Base-by-base conservation (phyloP, 2,113 vertebrate species). In the Chloroceryle aenea region DNA sequence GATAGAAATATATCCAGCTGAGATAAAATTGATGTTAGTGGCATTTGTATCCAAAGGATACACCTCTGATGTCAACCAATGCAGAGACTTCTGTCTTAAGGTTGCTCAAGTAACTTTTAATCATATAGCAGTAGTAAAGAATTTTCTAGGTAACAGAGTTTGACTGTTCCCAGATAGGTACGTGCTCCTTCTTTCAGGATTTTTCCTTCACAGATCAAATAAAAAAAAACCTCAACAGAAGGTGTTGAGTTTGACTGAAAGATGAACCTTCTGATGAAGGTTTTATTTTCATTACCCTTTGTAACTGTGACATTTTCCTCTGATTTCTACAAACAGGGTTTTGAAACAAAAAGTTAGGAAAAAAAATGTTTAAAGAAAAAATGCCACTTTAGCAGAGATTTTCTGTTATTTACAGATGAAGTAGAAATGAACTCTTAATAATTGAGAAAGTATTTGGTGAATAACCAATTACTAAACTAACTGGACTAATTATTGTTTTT, bases 401-500 rank as follows among this genome's bases (percentile, higher is more conserved):
- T 84, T 62, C 38, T 75, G 20, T 88, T 92, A 80, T 42, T 90
- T 90, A 90, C 53, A 76, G 71, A 4, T 82, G 53, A 59, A 84
- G 19, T 26, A 90, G 64, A 86, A 86, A 76, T 8, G 5, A 11
- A 50, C 25, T 76, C 63, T 80, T 10, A 63, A 36, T 77, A 95
- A 86, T 64, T 79, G 67, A 80, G 52, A 88, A 71, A 88, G 67
- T 71, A 74, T 52, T 86, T 88, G 29, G 47, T 56, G 93, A 91
- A 86, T 85, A 85, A 78, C 10, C 40, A 76, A n/a, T 83, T 90
- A 82, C 47, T 88, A 58, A 88, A 71, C 42, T 81, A 95, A 94
- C 34, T 64, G 34, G 38, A 42, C 43, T 81, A 74, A 80, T 80
- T 77, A 40, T 87, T 47, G 7, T 16, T 76, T 77, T 67, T 77